Evolutionary conservation across 1,140 invertebrate genomes (phyloP).

Genomic region (Pachyrhynchus sulphureomaculatus): DNA sequence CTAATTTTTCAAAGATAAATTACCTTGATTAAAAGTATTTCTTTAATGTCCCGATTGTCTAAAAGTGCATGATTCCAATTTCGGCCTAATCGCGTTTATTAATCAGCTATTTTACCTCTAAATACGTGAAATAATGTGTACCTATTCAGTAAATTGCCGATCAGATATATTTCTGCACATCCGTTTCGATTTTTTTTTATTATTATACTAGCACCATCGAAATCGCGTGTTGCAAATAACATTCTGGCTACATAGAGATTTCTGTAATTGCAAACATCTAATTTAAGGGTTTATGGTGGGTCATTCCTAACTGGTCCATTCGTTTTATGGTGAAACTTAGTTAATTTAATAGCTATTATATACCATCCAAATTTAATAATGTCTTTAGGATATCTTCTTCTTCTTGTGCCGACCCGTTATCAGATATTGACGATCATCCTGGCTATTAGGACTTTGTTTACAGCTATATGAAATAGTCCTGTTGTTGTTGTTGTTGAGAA

Average conservation of each 20-base stretch:
- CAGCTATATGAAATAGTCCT: too few species aligned
- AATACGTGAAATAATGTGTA: slow-evolving; percentile 20
- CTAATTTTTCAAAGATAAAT: too few species aligned
- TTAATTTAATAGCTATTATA: too few species aligned
- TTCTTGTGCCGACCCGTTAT: too few species aligned
- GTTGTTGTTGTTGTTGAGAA: too few species aligned
- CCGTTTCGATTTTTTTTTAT: slow-evolving; percentile 17
- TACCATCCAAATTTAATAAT: too few species aligned
- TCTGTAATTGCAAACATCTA: slow-evolving; percentile 21
- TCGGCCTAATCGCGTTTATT: background rate
- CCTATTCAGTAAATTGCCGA: slow-evolving; percentile 8
- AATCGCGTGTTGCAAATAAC: slow-evolving; percentile 24
- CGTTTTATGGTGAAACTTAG: background rate
- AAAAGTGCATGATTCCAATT: background rate
- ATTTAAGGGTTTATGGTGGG: slow-evolving; percentile 1
- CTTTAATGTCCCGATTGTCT: too few species aligned
- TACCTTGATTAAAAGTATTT: too few species aligned
- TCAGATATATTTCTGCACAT: background rate
- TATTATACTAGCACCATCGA: slow-evolving; percentile 18
- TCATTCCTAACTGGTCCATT: background rate
- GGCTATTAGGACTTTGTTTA: too few species aligned
- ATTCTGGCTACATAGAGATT: slow-evolving; percentile 19
- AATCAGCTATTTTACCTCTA: slow-evolving; percentile 10
- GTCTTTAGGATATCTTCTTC: too few species aligned
- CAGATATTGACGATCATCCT: too few species aligned